Percentiles rank a stretch among this genome's conserved stretches.
phyloP scores from a whole-genome alignment of 2,797 vertebrate species.

The Chrysocyon brachyurus region DNA sequence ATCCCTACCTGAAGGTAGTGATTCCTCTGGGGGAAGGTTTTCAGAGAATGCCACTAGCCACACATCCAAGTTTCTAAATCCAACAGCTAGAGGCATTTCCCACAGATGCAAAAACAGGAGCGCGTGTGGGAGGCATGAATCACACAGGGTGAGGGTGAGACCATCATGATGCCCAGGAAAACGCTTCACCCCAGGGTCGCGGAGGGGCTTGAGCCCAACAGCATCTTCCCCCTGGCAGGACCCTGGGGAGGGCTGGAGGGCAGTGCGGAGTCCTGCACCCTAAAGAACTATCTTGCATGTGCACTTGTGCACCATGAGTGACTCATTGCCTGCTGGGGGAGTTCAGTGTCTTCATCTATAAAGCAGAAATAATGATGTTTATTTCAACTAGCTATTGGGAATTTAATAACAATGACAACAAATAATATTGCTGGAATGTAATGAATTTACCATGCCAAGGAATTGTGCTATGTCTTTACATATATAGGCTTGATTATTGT shows the following conservation, averaged over 20 bases:
- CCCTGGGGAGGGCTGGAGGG: accelerated
- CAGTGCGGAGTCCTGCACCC: background rate
- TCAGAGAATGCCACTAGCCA: background rate
- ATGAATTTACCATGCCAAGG: background rate
- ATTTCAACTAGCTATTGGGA: background rate
- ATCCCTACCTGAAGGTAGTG: background rate
- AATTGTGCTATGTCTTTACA: background rate
- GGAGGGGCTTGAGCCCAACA: background rate
- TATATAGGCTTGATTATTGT: background rate
- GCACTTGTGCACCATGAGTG: background rate
- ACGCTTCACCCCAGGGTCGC: background rate
- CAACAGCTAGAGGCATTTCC: background rate
- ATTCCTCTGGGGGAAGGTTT: background rate
- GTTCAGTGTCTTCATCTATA: background rate
- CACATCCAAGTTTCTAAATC: background rate
- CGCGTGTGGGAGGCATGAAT: accelerated
- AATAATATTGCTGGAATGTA: background rate
- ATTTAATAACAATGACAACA: background rate
- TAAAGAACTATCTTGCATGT: background rate
- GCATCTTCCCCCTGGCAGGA: background rate
- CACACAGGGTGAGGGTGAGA: accelerated
- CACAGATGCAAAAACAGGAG: background rate
- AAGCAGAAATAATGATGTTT: background rate
- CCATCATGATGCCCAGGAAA: accelerated
- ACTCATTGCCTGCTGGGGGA: background rate